Base-by-base conservation (phyloP, 2,888 invertebrate genomes). In the Agrilus cyanescens region DNA sequence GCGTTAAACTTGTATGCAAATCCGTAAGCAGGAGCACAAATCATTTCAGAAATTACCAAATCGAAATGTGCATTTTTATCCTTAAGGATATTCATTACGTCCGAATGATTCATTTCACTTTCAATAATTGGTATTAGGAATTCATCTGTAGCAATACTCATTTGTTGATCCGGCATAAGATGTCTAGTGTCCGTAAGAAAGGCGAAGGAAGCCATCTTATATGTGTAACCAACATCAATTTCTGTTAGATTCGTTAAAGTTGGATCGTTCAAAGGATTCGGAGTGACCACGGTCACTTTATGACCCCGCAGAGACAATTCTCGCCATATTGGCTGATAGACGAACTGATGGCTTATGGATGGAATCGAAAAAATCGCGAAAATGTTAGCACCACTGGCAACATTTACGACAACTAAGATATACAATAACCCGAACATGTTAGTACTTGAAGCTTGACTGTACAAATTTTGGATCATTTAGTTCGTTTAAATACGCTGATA, bases 281-380 rank as follows among this genome's bases (percentile, higher is more conserved):
- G 56, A 3, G 63, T 58, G n/a, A 64, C 44, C 7, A 61, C 50
- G 4, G 62, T 61, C 8, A 65, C 50, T 40, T 63, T 47, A 44
- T 65, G 64, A 32, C 63, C 63, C 38, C 59, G 42, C 32, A 44
- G 30, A 3, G 54, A 52, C 16, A 61, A 39, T 46, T 55, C 57
- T 38, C 42, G 50, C 56, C 56, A 57, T 43, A 60, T 47, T 35
- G 55, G 53, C 41, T 52, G 51, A 33, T 52, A 59, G 2, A 53
- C 52, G 12, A 52, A 32, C 46, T 60, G 59, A 40, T 60, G 59
- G 38, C 59, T 60, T 42, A 52, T 57, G 1, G 57, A 57, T 5
- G 59, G 56, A 5, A 50, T 47, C 4, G 53, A 51, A 12, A 59
- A 50, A 3, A 56, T 50, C 2, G 51, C 56, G n/a, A 59, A 44